Evolutionary conservation across 2,797 vertebrate species (phyloP).

Genomic region (Falco biarmicus): DNA sequence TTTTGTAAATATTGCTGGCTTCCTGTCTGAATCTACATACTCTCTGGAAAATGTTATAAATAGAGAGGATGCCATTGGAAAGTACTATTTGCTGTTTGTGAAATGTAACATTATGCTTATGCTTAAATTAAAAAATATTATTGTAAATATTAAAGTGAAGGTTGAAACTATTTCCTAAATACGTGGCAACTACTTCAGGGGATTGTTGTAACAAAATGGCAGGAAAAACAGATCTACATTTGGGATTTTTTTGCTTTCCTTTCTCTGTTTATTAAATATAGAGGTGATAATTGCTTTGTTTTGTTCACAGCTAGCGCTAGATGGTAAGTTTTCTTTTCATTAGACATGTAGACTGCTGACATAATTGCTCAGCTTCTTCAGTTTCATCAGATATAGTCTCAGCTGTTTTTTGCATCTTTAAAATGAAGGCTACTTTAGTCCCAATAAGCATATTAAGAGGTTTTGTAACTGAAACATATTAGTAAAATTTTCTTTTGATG

Average conservation of each 20-base stretch:
- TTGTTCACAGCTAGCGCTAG: slow-evolving; percentile 9
- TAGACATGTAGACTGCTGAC: neutral
- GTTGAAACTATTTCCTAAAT: neutral
- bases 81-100: neutral
- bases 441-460: neutral
- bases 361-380: neutral
- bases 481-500: neutral
- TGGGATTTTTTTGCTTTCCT: neutral
- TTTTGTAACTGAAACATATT: neutral
- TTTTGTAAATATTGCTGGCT: slow-evolving; percentile 6
- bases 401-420: neutral
- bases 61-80: neutral
- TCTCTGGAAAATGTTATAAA: neutral
- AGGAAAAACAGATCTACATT: neutral
- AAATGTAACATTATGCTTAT: neutral
- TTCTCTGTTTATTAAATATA: neutral
- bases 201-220: neutral
- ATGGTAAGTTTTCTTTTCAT: neutral
- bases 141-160: neutral
- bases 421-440: neutral
- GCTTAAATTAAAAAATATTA: neutral
- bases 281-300: slow-evolving; percentile 34
- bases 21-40: neutral
- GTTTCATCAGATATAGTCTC: neutral
- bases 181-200: neutral